Evolutionary conservation across 1,140 invertebrate species (phyloP), one percentile per base, ranked within the genome.

Genomic region (Danaus plexippus): DNA sequence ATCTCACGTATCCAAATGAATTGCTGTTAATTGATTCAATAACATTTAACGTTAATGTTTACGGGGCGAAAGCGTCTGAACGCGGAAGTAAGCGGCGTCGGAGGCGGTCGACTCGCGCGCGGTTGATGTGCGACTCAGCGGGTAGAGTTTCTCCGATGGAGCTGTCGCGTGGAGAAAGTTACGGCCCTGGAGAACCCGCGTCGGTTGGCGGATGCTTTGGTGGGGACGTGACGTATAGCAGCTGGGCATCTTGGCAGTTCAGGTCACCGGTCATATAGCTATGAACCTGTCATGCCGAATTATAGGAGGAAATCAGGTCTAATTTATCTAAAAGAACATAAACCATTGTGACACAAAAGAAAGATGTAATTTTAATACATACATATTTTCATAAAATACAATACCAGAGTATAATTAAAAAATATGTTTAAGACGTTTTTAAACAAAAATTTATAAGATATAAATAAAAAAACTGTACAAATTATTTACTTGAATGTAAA

Each of bases 151-250:
- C 80, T 73, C 78, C 71, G 61, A 65, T 60, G 59, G 75, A 73
- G 80, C 77, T 85, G 81, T 85, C 79, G 78, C 79, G 76, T 80
- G 79, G 83, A 86, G 83, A 86, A 86, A 86, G 83, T 86, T 73
- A 75, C 74, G 80, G 75, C 83, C 79, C 75, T 84, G 79, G 77
- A 62, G 74, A 68, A 72, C 74, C 61, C 62, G 77, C 72, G 67
- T 61, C 66, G 73, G 75, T 76, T 74, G 74, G 76, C 52, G 43
- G 54, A 53, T 50, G 51, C 46, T 48, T 62, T 76, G 75, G 75
- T 52, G 82, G 79, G 82, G 80, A 70, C 69, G 66, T 85, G 79
- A 82, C 77, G 77, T 79, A 64, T 50, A 58, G 67, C 69, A 75
- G 60, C 72, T 66, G 73, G 69, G 60, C 73, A 82, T 75, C 81